These are phyloP conservation scores for Drosophila setosimentum DNA, from an alignment of 2,888 invertebrate species.

Conservation along the genomic window DNA sequence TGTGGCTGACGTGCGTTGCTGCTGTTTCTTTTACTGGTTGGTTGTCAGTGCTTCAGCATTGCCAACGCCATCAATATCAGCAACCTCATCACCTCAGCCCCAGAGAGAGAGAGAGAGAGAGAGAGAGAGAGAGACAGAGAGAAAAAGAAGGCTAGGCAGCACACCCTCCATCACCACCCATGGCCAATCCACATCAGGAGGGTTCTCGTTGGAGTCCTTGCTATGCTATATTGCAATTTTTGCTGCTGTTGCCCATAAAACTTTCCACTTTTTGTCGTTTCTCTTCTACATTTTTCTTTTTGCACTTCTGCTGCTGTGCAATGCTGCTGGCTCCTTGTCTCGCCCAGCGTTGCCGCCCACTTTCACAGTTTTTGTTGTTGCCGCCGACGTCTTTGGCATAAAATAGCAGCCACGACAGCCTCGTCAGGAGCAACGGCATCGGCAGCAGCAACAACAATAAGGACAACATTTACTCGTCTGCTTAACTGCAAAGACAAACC, in stretches of 20 bases:
- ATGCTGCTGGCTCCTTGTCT: conserved; percentile 29
- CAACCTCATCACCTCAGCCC: conserved; percentile 53
- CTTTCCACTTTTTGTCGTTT: conserved; percentile 77
- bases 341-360: conserved; percentile 44
- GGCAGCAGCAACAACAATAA: conserved; percentile 69
- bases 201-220: conserved; percentile 40
- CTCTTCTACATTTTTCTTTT: conserved; percentile 41
- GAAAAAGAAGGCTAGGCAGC: neutral
- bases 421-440: conserved; percentile 46
- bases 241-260: conserved; percentile 81
- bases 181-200: conserved; percentile 46
- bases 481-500: conserved; percentile 82
- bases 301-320: conserved; percentile 39
- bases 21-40: conserved; percentile 19
- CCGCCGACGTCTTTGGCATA: conserved; percentile 58
- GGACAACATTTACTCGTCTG: conserved; percentile 81
- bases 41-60: conserved; percentile 62
- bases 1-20: conserved; percentile 12
- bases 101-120: conserved; percentile 1
- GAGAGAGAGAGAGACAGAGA: neutral
- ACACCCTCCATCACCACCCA: conserved; percentile 1
- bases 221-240: conserved; percentile 80
- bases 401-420: conserved; percentile 58
- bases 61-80: conserved; percentile 73
- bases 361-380: conserved; percentile 49